Percentiles rank a stretch among this genome's conserved stretches.
These are phyloP conservation scores for Channa striata DNA, from an alignment of 2,797 vertebrate species.

Conservation along the genomic window DNA sequence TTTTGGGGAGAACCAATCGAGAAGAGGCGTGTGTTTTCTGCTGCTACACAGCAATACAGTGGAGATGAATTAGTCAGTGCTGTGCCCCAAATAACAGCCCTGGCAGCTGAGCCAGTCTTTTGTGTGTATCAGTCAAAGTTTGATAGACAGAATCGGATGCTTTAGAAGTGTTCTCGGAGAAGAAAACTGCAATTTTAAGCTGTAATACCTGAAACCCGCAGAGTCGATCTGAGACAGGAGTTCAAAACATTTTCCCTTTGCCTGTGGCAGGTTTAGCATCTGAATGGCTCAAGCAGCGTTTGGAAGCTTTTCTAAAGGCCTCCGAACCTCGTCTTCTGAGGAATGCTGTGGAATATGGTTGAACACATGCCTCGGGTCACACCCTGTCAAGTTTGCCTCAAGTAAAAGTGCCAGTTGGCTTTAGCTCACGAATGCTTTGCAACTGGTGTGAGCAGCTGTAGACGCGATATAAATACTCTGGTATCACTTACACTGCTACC, in stretches of 20 bases:
- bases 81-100: constrained; percentile 45
- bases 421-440: constrained; percentile 43
- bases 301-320: constrained; percentile 39
- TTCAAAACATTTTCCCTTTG: constrained; percentile 35
- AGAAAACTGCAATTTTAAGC: constrained; percentile 21
- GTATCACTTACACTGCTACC: constrained; percentile 62
- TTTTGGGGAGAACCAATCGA: neutral
- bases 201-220: constrained; percentile 37
- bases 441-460: constrained; percentile 21
- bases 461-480: constrained; percentile 70
- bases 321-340: constrained; percentile 31
- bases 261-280: constrained; percentile 42
- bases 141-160: constrained; percentile 5
- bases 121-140: constrained; percentile 11
- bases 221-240: constrained; percentile 22
- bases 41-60: constrained; percentile 22
- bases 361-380: constrained; percentile 22
- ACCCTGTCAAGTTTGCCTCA: constrained; percentile 14
- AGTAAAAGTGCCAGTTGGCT: constrained; percentile 48
- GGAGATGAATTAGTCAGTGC: constrained; percentile 47
- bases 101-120: constrained; percentile 44
- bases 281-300: constrained; percentile 26
- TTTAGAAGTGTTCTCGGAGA: constrained; percentile 20
- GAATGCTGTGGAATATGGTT: neutral
- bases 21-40: constrained; percentile 9